These are phyloP conservation scores for Chromis chromis DNA, from an alignment of 2,797 vertebrate species.

Conservation along the genomic window DNA sequence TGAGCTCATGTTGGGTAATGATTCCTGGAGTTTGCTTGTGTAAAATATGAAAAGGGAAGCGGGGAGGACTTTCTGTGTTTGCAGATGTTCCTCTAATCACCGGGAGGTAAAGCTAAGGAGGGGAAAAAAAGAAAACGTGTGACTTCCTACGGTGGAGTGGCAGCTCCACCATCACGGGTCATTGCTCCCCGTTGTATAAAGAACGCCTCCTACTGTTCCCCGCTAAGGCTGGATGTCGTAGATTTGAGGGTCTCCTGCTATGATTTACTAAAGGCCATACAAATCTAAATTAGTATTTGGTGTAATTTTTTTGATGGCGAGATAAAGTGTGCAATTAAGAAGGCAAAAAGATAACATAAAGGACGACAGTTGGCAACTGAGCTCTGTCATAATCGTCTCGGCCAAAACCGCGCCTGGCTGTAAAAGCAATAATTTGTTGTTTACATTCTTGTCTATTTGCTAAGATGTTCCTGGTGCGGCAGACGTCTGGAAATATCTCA, in stretches of 20 bases:
- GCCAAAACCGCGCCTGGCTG: constrained; percentile 29
- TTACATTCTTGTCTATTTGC: constrained; percentile 37
- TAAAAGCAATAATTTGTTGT: constrained; percentile 33
- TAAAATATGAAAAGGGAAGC: constrained; percentile 71
- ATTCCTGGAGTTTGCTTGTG: constrained; percentile 76
- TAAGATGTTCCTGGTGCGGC: constrained; percentile 29
- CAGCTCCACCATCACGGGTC: constrained; percentile 55
- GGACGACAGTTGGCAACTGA: constrained; percentile 41
- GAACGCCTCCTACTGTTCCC: constrained; percentile 59
- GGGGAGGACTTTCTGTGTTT: constrained; percentile 60
- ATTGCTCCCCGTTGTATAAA: constrained; percentile 55
- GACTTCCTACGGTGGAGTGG: constrained; percentile 51
- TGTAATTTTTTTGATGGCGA: constrained; percentile 40
- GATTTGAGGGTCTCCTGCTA: constrained; percentile 57
- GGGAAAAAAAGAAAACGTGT: constrained; percentile 27
- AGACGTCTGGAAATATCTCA: constrained; percentile 17
- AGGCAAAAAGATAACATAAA: constrained; percentile 43
- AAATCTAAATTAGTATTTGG: constrained; percentile 43
- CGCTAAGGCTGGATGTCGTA: constrained; percentile 10
- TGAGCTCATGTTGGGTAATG: constrained; percentile 79
- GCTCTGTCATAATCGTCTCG: constrained; percentile 36
- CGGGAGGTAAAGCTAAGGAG: constrained; percentile 52
- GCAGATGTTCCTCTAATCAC: constrained; percentile 74
- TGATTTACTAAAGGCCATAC: constrained; percentile 42
- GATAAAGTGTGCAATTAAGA: constrained; percentile 50